These are phyloP conservation scores for Alloplasta piceator DNA, from an alignment of 2,888 invertebrate genomes.

Conservation along the genomic window DNA sequence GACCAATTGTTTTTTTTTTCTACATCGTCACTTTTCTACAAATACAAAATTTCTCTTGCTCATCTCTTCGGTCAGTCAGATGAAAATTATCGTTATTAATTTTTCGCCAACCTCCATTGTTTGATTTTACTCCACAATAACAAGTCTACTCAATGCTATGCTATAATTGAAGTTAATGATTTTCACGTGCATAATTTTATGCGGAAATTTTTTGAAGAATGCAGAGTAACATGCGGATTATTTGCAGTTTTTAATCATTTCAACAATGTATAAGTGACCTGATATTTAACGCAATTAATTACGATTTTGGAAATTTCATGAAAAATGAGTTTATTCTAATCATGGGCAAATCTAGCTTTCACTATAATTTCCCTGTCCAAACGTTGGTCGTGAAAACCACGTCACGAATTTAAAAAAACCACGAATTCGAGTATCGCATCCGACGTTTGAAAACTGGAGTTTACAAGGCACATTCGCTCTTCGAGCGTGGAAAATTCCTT, in stretches of 20 bases:
- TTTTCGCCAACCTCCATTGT: conserved; percentile 24
- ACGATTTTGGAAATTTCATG: no score
- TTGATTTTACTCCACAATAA: neutral
- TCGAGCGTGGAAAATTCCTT: conserved; percentile 7
- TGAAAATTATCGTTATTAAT: conserved; percentile 37
- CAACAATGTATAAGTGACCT: no score
- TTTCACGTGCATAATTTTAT: neutral
- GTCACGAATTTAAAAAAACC: no score
- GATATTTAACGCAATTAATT: no score
- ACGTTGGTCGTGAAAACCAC: no score
- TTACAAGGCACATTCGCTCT: neutral
- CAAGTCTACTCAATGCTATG: conserved; percentile 26
- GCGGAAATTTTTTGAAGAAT: no score
- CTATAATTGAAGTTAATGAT: conserved; percentile 34
- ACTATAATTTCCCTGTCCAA: no score
- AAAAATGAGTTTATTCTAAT: no score
- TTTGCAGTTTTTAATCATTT: no score
- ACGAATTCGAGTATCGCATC: no score
- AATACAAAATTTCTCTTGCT: neutral
- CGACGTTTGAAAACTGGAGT: neutral
- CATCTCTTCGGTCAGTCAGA: neutral
- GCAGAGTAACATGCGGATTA: no score
- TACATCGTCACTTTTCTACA: neutral
- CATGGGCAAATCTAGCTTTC: no score
- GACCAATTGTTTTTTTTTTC: conserved; percentile 44